Base-by-base conservation (phyloP, 2,888 invertebrate genomes). In the Drosophila subsilvestris region DNA sequence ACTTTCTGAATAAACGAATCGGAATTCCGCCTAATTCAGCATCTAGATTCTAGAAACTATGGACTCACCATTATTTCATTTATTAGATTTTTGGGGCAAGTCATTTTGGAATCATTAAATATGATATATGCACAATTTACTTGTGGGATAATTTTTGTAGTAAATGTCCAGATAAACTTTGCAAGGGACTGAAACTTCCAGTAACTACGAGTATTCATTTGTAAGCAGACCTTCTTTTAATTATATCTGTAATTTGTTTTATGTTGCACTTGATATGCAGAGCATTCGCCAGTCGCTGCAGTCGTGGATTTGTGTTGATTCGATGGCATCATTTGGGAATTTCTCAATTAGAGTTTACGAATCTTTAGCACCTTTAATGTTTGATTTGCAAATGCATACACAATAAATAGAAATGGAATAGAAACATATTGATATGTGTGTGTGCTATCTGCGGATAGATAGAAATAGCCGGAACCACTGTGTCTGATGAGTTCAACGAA, bases 401-500 rank as follows among this genome's bases (percentile, higher is more conserved):
- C 32, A 44, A n/a, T n/a, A 47, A 4, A 12, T 57, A 43, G 49
- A 48, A 32, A 57, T 32, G 57, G 48, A 68, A 10, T 10, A 20
- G 27, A 9, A 22, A 20, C n/a, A 29, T n/a, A 6, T 32, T 18
- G 0, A 20, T n/a, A 32, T 37, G 6, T 25, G 25, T 25, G 25
- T 25, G 25, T 14, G 25, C 45, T 32, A 10, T 29, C 14, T 27
- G 17, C 6, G 7, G 45, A 45, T 20, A 6, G 14, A 18, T 48
- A 20, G 17, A 48, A 48, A 57, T 29, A 29, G 51, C 20, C 32
- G 5, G n/a, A 6, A 48, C 47, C 78, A 78, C 75, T 59, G 80
- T 81, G 69, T 59, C 49, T 22, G 18, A 54, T 65, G 42, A 50
- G 17, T 59, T 56, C 48, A 53, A 22, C 55, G 74, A 76, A 65